Evolutionary conservation across 2,797 vertebrate genomes (phyloP).

Genomic region (Petrocephalus sullivani): DNA sequence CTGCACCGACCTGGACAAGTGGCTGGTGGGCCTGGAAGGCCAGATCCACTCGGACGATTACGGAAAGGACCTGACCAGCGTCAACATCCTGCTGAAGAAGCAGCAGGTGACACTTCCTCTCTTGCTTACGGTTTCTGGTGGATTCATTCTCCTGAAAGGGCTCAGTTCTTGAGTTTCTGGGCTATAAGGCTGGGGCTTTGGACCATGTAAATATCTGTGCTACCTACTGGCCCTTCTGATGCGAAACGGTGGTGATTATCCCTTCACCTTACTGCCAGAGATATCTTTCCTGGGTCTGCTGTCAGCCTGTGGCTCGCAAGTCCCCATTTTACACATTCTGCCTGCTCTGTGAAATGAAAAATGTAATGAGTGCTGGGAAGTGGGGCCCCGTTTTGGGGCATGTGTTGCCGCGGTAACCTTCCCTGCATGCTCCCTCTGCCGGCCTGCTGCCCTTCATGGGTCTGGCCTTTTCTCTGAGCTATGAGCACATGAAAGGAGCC

Average conservation of each 20-base stretch:
- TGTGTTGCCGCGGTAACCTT: not conserved
- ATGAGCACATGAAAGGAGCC: not conserved
- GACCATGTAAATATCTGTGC: not conserved
- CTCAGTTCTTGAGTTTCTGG: not conserved
- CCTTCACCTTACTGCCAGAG: not conserved
- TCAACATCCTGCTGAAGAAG: slow-evolving; percentile 95
- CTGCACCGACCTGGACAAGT: slow-evolving; percentile 93
- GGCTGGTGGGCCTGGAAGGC: slow-evolving; percentile 79
- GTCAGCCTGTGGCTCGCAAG: not conserved
- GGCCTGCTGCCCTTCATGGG: not conserved
- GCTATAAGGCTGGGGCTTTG: not conserved
- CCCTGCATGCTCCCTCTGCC: not conserved
- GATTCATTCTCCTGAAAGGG: not conserved
- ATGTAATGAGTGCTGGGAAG: not conserved
- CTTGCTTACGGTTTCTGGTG: not conserved
- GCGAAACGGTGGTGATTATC: not conserved
- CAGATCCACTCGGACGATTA: slow-evolving; percentile 95
- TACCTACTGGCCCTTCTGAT: not conserved
- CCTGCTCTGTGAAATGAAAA: not conserved
- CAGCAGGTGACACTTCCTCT: slow-evolving; percentile 74
- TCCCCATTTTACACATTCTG: not conserved
- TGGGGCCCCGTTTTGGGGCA: not conserved
- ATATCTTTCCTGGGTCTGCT: not conserved
- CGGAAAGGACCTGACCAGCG: slow-evolving; percentile 94
- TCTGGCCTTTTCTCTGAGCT: not conserved